Conservation (phyloP, 2,113 vertebrate genomes). For the Cettia cetti region DNA sequence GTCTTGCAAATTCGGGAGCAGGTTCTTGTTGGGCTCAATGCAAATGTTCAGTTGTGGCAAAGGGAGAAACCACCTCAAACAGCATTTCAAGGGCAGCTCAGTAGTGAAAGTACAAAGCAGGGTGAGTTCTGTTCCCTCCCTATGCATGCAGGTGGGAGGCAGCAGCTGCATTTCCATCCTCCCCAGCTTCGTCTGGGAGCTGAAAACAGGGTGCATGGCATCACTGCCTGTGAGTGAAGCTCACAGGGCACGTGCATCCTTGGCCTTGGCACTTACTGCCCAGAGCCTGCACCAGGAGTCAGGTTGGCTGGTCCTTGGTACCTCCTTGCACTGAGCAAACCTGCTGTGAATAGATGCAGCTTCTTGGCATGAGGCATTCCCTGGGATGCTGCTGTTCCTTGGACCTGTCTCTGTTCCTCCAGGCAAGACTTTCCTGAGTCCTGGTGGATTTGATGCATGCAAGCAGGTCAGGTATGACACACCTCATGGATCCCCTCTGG, state of each 20-base stretch:
- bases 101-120: background rate
- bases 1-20: background rate
- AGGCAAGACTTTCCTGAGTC: background rate
- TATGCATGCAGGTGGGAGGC: accelerated
- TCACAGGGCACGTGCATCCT: background rate
- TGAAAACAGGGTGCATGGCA: background rate
- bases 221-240: background rate
- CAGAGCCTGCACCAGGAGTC: background rate
- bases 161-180: background rate
- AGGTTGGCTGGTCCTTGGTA: background rate
- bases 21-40: background rate
- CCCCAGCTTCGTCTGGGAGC: background rate
- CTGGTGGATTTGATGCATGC: accelerated
- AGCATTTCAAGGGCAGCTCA: background rate
- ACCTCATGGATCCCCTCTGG: background rate
- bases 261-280: background rate
- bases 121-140: accelerated
- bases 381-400: background rate
- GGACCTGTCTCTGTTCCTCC: background rate
- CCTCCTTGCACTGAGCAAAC: background rate
- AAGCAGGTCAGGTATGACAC: background rate
- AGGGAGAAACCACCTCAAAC: background rate
- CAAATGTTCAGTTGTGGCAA: background rate
- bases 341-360: background rate
- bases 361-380: background rate